These are phyloP conservation scores for Sylvilagus floridanus DNA, from an alignment of 2,797 vertebrate species.

Conservation along the genomic window DNA sequence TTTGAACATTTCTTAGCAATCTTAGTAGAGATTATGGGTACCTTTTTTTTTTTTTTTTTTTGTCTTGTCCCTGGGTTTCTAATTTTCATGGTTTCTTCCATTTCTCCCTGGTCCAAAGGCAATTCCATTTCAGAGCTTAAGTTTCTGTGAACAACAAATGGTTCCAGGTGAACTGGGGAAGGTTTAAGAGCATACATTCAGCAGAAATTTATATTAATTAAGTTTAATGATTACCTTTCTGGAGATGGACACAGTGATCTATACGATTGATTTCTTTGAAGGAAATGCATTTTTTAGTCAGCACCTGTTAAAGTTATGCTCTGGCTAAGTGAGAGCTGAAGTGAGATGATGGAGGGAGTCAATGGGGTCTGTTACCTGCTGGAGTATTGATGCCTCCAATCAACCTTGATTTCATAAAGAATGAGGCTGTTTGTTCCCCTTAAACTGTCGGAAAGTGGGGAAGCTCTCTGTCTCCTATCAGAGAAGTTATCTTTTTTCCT, in stretches of 20 bases:
- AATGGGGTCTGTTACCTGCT: not conserved
- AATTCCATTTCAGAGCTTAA: not conserved
- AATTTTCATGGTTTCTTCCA: not conserved
- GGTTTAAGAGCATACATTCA: not conserved
- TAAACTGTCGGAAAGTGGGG: constrained; percentile 22
- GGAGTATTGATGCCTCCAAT: constrained; percentile 13
- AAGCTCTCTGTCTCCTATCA: constrained; percentile 48
- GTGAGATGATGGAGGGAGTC: constrained; percentile 18
- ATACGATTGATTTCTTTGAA: constrained; percentile 30
- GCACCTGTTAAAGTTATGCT: constrained; percentile 34
- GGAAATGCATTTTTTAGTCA: constrained; percentile 17
- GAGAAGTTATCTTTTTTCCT: not conserved
- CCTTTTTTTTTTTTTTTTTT: not conserved
- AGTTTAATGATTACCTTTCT: not conserved
- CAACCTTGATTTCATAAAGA: constrained; percentile 50
- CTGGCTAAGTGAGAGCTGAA: constrained; percentile 52
- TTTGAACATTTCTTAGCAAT: constrained; percentile 12
- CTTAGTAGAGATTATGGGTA: not conserved
- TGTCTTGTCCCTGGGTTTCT: not conserved
- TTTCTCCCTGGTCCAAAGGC: not conserved
- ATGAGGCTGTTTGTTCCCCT: constrained; percentile 71
- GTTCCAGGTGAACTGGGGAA: not conserved
- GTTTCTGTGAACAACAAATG: not conserved
- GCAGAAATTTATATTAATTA: not conserved
- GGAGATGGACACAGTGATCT: not conserved